These are phyloP conservation scores for Ceratina calcarata DNA, from an alignment of 1,140 invertebrate species.

Conservation along the genomic window DNA sequence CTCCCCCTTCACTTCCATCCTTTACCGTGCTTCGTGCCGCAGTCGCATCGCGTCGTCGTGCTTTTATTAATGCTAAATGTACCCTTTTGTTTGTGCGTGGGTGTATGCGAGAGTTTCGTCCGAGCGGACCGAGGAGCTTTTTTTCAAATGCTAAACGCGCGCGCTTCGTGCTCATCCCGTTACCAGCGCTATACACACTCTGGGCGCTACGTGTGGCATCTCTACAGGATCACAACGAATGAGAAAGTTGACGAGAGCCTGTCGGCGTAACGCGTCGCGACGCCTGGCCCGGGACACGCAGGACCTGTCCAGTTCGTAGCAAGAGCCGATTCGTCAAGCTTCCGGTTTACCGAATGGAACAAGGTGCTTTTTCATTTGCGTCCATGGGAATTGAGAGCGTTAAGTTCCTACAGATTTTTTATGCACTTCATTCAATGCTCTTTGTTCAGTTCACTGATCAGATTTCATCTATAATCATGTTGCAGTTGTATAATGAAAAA, in stretches of 20 bases:
- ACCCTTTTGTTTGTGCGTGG: slow-evolving; percentile 71
- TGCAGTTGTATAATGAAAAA: too few species aligned
- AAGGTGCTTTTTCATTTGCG: too few species aligned
- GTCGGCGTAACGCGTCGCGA: slow-evolving; percentile 3
- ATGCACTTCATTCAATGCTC: too few species aligned
- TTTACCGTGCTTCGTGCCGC: slow-evolving; percentile 34
- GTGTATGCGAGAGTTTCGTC: slow-evolving; percentile 56
- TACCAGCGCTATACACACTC: slow-evolving; percentile 20
- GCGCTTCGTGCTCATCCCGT: slow-evolving; percentile 48
- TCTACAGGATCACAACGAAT: slow-evolving; percentile 59
- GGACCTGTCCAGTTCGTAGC: background rate
- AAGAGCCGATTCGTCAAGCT: background rate
- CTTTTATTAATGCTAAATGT: slow-evolving; percentile 75
- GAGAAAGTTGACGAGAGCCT: slow-evolving; percentile 33
- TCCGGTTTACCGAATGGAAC: too few species aligned
- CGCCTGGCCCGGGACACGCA: slow-evolving; percentile 10
- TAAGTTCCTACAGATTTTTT: too few species aligned
- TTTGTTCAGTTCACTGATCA: too few species aligned
- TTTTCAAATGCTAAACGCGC: slow-evolving; percentile 73
- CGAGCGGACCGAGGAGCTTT: slow-evolving; percentile 52
- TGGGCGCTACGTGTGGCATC: slow-evolving; percentile 49
- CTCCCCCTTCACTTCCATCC: background rate
- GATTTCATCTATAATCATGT: too few species aligned
- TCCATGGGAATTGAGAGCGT: too few species aligned
- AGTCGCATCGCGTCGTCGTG: slow-evolving; percentile 52